phyloP scores from a whole-genome alignment of 1,140 invertebrate species.

The Heliothis virescens region DNA sequence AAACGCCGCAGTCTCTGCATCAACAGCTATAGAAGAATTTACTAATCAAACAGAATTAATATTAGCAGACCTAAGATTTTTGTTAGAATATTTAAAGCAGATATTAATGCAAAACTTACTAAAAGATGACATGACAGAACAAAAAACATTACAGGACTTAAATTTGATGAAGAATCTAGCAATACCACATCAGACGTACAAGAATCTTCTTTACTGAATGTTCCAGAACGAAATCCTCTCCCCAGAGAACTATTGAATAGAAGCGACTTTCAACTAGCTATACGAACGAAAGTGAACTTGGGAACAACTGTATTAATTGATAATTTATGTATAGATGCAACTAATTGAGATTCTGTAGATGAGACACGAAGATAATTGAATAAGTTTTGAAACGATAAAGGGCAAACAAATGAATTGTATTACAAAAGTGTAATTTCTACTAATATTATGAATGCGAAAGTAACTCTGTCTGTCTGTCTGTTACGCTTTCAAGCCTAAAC shows the following conservation, averaged over 20 bases:
- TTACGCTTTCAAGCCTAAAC: no score
- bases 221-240: constrained; percentile 41
- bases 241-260: constrained; percentile 50
- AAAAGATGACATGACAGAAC: no score
- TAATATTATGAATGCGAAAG: no score
- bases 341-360: neutral
- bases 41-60: no score
- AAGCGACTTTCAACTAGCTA: constrained; percentile 44
- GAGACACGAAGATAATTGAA: neutral
- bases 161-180: neutral
- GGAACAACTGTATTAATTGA: constrained; percentile 34
- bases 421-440: no score
- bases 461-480: no score
- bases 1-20: no score
- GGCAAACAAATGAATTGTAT: no score
- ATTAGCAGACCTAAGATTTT: no score
- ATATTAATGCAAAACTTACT: no score
- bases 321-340: neutral
- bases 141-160: neutral
- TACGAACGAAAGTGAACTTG: constrained; percentile 28
- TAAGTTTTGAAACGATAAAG: neutral
- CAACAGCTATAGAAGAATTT: no score
- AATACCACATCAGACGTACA: neutral
- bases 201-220: constrained; percentile 12
- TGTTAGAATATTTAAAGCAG: neutral